These are phyloP conservation scores for Perizoma flavofasciatum DNA, from an alignment of 2,888 invertebrate species.

Conservation along the genomic window DNA sequence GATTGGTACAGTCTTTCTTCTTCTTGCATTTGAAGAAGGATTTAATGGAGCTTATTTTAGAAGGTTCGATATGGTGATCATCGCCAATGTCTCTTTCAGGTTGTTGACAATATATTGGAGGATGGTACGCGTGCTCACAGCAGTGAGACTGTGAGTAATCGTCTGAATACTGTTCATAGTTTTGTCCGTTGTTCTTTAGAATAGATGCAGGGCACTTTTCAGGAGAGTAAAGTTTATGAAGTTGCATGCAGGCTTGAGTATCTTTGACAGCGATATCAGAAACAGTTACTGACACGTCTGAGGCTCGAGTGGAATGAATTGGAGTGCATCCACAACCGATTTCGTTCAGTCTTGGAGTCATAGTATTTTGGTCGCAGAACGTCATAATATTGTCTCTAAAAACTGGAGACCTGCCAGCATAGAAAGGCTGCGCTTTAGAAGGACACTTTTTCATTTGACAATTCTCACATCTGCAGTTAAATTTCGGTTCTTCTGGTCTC, in stretches of 20 bases:
- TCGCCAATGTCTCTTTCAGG: conserved; percentile 41
- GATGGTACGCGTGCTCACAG: not conserved
- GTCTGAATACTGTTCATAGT: conserved; percentile 1
- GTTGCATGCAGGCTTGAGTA: conserved; percentile 26
- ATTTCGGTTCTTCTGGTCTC: conserved; percentile 12
- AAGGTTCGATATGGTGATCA: conserved; percentile 21
- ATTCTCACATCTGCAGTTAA: conserved; percentile 48
- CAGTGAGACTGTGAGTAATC: conserved; percentile 13
- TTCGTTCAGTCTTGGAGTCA: conserved; percentile 60
- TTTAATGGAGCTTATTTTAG: conserved; percentile 30
- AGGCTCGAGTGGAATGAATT: conserved; percentile 32
- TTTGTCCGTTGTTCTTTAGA: conserved; percentile 18
- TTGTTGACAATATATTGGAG: conserved; percentile 25
- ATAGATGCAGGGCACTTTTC: conserved; percentile 26
- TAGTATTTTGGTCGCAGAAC: conserved; percentile 58
- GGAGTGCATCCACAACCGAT: conserved; percentile 47
- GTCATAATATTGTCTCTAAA: conserved; percentile 59
- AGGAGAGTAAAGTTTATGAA: conserved; percentile 18
- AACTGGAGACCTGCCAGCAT: conserved; percentile 18
- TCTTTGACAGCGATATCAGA: conserved; percentile 41
- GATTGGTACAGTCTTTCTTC: conserved; percentile 17
- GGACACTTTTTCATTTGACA: conserved; percentile 46
- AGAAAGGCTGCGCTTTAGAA: conserved; percentile 26
- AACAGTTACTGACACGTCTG: conserved; percentile 37
- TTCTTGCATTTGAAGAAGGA: conserved; percentile 36